These are phyloP conservation scores for Stegastes partitus DNA, from an alignment of 2,113 vertebrate species.

Conservation along the genomic window DNA sequence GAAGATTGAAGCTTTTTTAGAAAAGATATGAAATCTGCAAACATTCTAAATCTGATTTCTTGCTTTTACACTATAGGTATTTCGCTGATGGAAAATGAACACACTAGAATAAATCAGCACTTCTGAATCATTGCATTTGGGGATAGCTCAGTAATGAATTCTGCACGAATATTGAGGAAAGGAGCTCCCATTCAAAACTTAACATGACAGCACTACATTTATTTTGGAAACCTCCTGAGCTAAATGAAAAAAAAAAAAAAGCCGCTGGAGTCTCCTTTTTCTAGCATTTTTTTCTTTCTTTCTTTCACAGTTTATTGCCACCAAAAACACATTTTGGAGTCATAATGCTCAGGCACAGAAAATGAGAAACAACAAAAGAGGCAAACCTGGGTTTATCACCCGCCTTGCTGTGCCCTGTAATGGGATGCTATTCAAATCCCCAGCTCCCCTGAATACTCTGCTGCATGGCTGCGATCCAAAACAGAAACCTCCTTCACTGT, in stretches of 20 bases:
- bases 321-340: constrained; percentile 53
- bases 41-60: constrained; percentile 24
- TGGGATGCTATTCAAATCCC: constrained; percentile 67
- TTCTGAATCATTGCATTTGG: constrained; percentile 26
- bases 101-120: constrained; percentile 34
- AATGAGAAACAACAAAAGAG: constrained; percentile 54
- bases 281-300: neutral
- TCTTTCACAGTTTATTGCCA: constrained; percentile 39
- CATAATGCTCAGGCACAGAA: constrained; percentile 45
- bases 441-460: constrained; percentile 51
- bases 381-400: constrained; percentile 59
- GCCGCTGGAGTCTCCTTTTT: constrained; percentile 14
- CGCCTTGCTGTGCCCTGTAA: constrained; percentile 58
- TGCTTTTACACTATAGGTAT: constrained; percentile 11
- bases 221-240: constrained; percentile 50
- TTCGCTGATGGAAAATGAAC: constrained; percentile 34
- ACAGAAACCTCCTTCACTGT: constrained; percentile 68
- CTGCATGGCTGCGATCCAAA: constrained; percentile 68
- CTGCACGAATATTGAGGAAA: neutral
- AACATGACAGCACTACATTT: constrained; percentile 44
- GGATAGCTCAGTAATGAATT: constrained; percentile 35
- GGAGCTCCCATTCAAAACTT: constrained; percentile 24
- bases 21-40: constrained; percentile 28
- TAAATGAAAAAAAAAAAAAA: constrained; percentile 14
- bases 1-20: constrained; percentile 22